phyloP scores from a whole-genome alignment of 2,797 vertebrate genomes.

The Karalla daura region DNA sequence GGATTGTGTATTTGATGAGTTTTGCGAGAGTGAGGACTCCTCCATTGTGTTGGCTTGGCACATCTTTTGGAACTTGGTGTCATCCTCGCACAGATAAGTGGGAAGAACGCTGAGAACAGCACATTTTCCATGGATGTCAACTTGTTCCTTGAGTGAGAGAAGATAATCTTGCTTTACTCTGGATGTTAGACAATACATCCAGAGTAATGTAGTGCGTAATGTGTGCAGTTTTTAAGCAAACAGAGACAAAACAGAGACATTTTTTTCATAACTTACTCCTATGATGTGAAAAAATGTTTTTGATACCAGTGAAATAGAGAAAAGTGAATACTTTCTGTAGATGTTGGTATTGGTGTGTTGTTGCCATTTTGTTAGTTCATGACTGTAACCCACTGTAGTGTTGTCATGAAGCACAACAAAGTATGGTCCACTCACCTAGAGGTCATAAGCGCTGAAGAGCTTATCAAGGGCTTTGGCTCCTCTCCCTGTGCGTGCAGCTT shows the following conservation, averaged over 20 bases:
- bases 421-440: conserved; percentile 16
- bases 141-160: conserved; percentile 6
- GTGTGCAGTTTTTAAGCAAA: background rate
- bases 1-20: no score
- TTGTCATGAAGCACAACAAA: background rate
- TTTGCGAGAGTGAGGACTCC: no score
- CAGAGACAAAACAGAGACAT: background rate
- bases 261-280: no score
- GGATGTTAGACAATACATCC: background rate
- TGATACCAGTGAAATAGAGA: no score
- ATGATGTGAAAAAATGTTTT: no score
- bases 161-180: background rate
- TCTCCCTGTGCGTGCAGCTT: conserved; percentile 25
- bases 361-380: no score
- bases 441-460: conserved; percentile 19
- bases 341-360: no score
- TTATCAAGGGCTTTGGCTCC: background rate
- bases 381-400: background rate
- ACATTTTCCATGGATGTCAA: background rate
- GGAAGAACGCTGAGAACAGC: background rate
- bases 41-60: no score
- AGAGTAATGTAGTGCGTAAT: no score
- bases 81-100: conserved; percentile 8
- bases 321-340: no score
- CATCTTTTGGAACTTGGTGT: background rate